Evolutionary conservation across 1,140 invertebrate genomes (phyloP), one percentile per base, ranked within the genome.

Genomic region (Trigoniulus corallinus): DNA sequence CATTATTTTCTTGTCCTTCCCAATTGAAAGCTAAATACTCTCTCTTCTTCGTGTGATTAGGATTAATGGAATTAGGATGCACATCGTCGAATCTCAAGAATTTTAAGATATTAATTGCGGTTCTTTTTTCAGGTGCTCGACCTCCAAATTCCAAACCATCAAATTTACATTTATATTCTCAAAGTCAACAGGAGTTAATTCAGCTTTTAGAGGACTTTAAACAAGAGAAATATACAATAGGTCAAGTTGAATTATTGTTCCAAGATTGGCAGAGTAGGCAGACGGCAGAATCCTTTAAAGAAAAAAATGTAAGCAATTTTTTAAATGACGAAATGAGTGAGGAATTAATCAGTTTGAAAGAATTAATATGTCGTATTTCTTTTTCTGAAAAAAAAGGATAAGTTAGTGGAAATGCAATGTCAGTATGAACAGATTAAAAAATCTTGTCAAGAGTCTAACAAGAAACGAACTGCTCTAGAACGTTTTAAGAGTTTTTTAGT

Each of bases 121-220:
- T n/a, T n/a, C n/a, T n/a, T n/a, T n/a, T n/a, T n/a, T n/a, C n/a
- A n/a, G n/a, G n/a, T n/a, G n/a, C n/a, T n/a, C n/a, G n/a, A n/a
- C n/a, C n/a, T n/a, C n/a, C n/a, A n/a, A n/a, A n/a, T n/a, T n/a
- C n/a, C n/a, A n/a, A n/a, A n/a, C n/a, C n/a, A n/a, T n/a, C n/a
- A n/a, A n/a, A n/a, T n/a, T n/a, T n/a, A n/a, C n/a, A n/a, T n/a
- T 45, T 53, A 27, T 50, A 52, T 26, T 50, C 45, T 34, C n/a
- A 52, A 26, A 57, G 54, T 52, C 79, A 88, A 61, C 82, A 84
- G 50, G 84, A 88, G 61, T 67, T 89, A 37, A 72, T 82, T 1
- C 84, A 88, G 67, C 85, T 89, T 22, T 84, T 89, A 57, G 84
- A 83, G 57, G 84, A 88, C 59, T 88, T 87, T 58, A 89, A 88